Evolutionary conservation across 2,113 vertebrate species (phyloP), one percentile per base, ranked within the genome.

Genomic region (Cercocebus atys): DNA sequence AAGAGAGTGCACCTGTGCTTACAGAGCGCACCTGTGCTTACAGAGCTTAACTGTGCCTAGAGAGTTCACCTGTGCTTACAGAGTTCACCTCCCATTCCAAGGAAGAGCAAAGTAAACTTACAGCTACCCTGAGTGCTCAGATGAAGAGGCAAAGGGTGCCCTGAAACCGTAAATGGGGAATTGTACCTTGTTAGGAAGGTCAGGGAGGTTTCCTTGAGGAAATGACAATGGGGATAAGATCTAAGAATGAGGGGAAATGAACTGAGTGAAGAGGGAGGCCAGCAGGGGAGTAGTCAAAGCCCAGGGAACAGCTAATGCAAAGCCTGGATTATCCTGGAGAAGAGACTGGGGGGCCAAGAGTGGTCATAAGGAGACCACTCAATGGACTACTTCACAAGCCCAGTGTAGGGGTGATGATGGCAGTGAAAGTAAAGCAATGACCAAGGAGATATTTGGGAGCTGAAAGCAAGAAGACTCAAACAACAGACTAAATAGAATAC

Each of bases 111-210:
- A 5, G n/a, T 1, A 9, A 8, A 22, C 1, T 1, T 3, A 17
- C 27, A 47, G 40, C n/a, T 2, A 9, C 18, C 27, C 25, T 0
- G 27, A 45, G 25, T 8, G 55, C 32, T 38, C 52, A n/a, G 27
- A 30, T 55, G 61, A 57, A 12, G 0, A 23, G 32, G 6, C 4
- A 12, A 11, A 32, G 6, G 2, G 11, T 0, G 11, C 20, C 0
- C 5, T 2, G 35, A 68, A 23, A 52, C 2, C 7, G 27, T 0
- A n/a, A 12, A 18, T 1, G 1, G 30, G 35, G 3, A 43, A 30
- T 8, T 9, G 2, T 4, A 22, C 68, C 45, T 25, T 2, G 4
- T 4, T 1, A 18, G 14, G 9, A 14, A 43, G n/a, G 16, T 57
- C 30, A 30, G 25, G 30, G 40, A 10, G 8, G n/a, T 3, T n/a